Evolutionary conservation across 53 echinoderm and acorn worm genomes (phyloP), one percentile per base, ranked within the genome.

Genomic region (Holothuria scabra): DNA sequence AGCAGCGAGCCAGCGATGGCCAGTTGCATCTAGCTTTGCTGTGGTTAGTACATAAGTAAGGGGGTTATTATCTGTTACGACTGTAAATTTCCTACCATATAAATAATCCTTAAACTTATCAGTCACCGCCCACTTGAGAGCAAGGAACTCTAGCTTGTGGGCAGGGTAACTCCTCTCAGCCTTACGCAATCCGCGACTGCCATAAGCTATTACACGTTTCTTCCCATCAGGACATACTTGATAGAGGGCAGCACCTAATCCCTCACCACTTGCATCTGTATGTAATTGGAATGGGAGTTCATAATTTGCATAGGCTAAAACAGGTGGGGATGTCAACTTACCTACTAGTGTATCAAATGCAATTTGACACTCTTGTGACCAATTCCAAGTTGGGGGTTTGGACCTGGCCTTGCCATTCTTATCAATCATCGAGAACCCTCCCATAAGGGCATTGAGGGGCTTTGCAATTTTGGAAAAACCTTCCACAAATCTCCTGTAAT

Each of bases 1-100:
- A 1, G 71, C 75, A 12, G 87, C 91, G 1, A 91, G 62, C 87
- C 91, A 91, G 8, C 75, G n/a, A n/a, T n/a, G n/a, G n/a, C n/a
- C n/a, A n/a, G n/a, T n/a, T n/a, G n/a, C n/a, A n/a, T n/a, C n/a
- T n/a, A n/a, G n/a, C n/a, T n/a, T n/a, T n/a, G n/a, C n/a, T n/a
- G n/a, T n/a, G n/a, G n/a, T n/a, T n/a, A n/a, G n/a, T n/a, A n/a
- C n/a, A n/a, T n/a, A n/a, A n/a, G n/a, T n/a, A n/a, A n/a, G n/a
- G n/a, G n/a, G n/a, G n/a, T n/a, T n/a, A n/a, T n/a, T n/a, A n/a
- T n/a, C n/a, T n/a, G n/a, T n/a, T n/a, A n/a, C n/a, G n/a, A n/a
- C n/a, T n/a, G n/a, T n/a, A n/a, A n/a, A n/a, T n/a, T n/a, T n/a
- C n/a, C n/a, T n/a, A n/a, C n/a, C n/a, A n/a, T n/a, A n/a, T n/a